Conservation (phyloP, 2,797 vertebrate species). For the Threskiornis aethiopicus region DNA sequence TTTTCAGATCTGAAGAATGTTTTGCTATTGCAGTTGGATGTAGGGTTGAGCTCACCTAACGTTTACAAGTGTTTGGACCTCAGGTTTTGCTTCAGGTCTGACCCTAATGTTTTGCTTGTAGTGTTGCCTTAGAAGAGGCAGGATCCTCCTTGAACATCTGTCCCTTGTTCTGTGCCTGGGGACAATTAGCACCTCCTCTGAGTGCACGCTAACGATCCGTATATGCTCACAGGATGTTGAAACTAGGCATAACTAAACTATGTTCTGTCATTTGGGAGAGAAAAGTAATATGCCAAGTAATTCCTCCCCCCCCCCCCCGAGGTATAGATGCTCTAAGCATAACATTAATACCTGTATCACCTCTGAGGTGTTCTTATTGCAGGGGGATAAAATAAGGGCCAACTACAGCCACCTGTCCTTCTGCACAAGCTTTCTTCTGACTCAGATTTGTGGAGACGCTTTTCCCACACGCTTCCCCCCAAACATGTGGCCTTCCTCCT, state of each 20-base stretch:
- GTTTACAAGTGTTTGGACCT: neutral
- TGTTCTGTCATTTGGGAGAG: neutral
- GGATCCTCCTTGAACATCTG: neutral
- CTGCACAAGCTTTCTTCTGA: neutral
- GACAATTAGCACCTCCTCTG: neutral
- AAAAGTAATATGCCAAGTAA: neutral
- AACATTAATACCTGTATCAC: neutral
- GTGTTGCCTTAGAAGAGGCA: neutral
- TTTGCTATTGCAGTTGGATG: neutral
- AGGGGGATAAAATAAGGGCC: neutral
- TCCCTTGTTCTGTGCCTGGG: neutral
- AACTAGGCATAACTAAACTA: neutral
- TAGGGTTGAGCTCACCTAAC: neutral
- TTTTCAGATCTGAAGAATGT: neutral
- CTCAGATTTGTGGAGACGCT: neutral
- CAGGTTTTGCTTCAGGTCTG: neutral
- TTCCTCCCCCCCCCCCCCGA: neutral
- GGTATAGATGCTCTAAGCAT: neutral
- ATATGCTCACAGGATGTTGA: neutral
- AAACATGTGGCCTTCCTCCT: neutral
- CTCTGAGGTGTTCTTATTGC: neutral
- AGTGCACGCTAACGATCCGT: rapidly evolving
- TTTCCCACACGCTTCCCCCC: neutral
- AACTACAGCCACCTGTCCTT: neutral
- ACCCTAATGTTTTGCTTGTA: neutral